Conservation (phyloP, 2,797 vertebrate genomes). For the Lutjanus argentimaculatus region DNA sequence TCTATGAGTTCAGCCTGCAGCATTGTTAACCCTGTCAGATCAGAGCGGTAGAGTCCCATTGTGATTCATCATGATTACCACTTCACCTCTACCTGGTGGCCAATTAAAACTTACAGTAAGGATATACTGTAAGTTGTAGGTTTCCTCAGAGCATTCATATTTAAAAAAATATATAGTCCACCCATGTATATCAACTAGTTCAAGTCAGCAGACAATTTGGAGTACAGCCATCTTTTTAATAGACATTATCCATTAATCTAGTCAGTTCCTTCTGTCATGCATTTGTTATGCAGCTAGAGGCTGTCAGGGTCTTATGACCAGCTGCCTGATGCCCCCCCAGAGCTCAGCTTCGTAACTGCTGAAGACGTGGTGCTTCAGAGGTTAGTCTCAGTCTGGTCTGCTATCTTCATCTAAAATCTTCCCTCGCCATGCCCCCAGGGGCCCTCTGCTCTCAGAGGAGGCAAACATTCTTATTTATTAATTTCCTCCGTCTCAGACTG, state of each 20-base stretch:
- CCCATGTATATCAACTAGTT: neutral
- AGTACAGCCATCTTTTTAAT: neutral
- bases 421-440: slow-evolving; percentile 23
- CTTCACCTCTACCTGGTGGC: neutral
- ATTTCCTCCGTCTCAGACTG: slow-evolving; percentile 62
- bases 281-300: slow-evolving; percentile 9
- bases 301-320: slow-evolving; percentile 5
- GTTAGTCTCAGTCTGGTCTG: slow-evolving; percentile 23
- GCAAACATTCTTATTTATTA: slow-evolving; percentile 63
- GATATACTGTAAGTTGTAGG: neutral
- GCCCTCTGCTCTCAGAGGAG: slow-evolving; percentile 38
- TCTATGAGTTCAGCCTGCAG: neutral
- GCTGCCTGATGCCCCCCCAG: neutral
- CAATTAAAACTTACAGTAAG: too few relatives aligned
- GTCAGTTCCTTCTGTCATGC: neutral
- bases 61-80: neutral
- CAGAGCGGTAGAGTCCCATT: neutral
- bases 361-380: slow-evolving; percentile 27
- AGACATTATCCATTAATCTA: neutral
- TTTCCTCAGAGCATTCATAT: neutral
- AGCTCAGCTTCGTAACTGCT: neutral
- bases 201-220: neutral
- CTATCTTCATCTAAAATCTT: slow-evolving; percentile 41
- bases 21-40: neutral
- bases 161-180: neutral